Conservation (phyloP, 2,113 vertebrate species). For the Ciconia stormi region DNA sequence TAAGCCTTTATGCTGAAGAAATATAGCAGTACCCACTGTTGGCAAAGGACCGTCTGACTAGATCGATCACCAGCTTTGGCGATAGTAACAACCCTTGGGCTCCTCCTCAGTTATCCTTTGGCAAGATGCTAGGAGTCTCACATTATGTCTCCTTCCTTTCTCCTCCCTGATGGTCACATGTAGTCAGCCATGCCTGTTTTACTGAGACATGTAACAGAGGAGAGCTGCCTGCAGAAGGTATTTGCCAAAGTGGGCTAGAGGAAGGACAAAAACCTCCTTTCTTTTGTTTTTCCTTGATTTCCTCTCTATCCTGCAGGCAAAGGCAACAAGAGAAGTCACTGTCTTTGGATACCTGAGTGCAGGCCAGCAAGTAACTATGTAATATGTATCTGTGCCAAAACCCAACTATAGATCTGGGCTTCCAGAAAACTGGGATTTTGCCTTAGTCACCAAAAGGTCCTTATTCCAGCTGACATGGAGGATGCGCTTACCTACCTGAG, state of each 20-base stretch:
- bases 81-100: background rate
- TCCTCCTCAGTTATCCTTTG: background rate
- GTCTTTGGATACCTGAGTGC: background rate
- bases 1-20: background rate
- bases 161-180: background rate
- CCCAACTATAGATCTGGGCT: background rate
- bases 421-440: background rate
- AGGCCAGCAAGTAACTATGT: background rate
- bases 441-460: background rate
- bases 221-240: background rate
- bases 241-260: background rate
- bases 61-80: background rate
- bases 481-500: background rate
- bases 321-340: background rate
- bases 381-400: background rate
- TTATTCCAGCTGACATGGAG: background rate
- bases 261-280: background rate
- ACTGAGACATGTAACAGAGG: accelerated
- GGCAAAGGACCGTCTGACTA: background rate
- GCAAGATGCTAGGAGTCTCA: background rate
- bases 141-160: background rate
- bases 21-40: background rate
- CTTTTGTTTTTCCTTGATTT: background rate
- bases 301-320: background rate
- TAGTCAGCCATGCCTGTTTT: background rate